Evolutionary conservation across 2,888 invertebrate species (phyloP), one percentile per base, ranked within the genome.

Genomic region (Cordilura impudica): DNA sequence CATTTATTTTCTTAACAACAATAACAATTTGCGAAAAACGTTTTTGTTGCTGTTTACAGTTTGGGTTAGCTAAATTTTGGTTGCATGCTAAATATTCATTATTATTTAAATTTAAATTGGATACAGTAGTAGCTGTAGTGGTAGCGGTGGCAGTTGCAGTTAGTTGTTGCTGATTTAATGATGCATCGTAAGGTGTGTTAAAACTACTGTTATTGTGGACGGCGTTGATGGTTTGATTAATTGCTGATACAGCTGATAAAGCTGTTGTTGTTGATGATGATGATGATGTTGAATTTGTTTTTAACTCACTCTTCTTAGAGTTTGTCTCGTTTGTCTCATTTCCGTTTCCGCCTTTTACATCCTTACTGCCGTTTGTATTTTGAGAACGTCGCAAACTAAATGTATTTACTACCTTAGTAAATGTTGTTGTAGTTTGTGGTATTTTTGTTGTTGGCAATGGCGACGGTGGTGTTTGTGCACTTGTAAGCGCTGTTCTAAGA

Each of bases 1-100:
- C 51, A 75, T 81, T 71, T 10, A 73, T n/a, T 58, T 74, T 81
- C 66, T 63, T 70, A 19, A 76, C 71, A 73, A 78, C 82, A 75
- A 78, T 81, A 53, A 75, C 81, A 47, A 74, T 75, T 67, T 76
- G 74, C 31, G 70, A 75, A 39, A 76, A 66, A 49, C 72, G 76
- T 49, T 79, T 21, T 76, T 65, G 75, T 35, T 70, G 80, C 65
- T 54, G 78, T 53, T 54, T 31, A 19, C 5, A 53, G 39, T 18
- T 51, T 18, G 29, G 19, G 39, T 69, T 65, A 74, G 70, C 65
- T 60, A 78, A 70, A 70, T 53, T 70, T 66, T 70, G 45, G 14
- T 78, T 78, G 78, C 78, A 78, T 78, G 78, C 78, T 70, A 70
- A 60, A 74, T 70, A 75, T 54, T 71, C 80, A 71, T 75, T 82